Conservation (phyloP, 2,797 vertebrate species). For the Bryconaethiops microstoma region DNA sequence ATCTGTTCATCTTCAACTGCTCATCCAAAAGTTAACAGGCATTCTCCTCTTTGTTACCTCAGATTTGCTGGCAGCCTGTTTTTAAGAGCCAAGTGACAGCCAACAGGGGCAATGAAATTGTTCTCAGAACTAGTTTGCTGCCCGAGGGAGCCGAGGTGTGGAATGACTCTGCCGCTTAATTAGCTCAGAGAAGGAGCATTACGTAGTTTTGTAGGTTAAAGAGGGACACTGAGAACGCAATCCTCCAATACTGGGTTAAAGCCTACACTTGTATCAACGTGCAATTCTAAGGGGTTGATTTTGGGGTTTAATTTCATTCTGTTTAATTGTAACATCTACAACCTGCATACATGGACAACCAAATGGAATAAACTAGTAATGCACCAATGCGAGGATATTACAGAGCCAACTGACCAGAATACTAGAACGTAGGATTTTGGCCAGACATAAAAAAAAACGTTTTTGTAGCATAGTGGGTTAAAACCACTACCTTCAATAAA, state of each 20-base stretch:
- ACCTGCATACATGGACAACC: background rate
- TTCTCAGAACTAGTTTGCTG: slow-evolving; percentile 61
- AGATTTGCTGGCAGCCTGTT: slow-evolving; percentile 49
- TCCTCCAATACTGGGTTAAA: background rate
- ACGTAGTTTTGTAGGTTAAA: slow-evolving; percentile 59
- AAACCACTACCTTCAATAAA: too few relatives aligned
- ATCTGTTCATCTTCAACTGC: slow-evolving; percentile 10
- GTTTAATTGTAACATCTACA: background rate
- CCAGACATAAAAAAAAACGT: too few relatives aligned
- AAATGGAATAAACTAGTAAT: background rate
- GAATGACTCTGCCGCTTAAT: slow-evolving; percentile 55
- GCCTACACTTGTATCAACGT: background rate
- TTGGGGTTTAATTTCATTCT: slow-evolving; percentile 4
- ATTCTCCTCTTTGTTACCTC: slow-evolving; percentile 30
- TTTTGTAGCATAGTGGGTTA: too few relatives aligned
- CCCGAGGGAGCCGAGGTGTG: slow-evolving; percentile 56
- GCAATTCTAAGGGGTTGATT: background rate
- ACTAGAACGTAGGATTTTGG: background rate
- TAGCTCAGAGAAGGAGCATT: slow-evolving; percentile 51
- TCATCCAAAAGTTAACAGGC: slow-evolving; percentile 35
- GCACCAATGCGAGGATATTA: too few relatives aligned
- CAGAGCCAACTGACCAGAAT: too few relatives aligned
- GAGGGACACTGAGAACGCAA: slow-evolving; percentile 5
- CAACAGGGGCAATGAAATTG: slow-evolving; percentile 54
- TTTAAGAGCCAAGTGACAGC: slow-evolving; percentile 42